Conservation (phyloP, 2,888 invertebrate species). For the Coelogynopora nodosa region DNA sequence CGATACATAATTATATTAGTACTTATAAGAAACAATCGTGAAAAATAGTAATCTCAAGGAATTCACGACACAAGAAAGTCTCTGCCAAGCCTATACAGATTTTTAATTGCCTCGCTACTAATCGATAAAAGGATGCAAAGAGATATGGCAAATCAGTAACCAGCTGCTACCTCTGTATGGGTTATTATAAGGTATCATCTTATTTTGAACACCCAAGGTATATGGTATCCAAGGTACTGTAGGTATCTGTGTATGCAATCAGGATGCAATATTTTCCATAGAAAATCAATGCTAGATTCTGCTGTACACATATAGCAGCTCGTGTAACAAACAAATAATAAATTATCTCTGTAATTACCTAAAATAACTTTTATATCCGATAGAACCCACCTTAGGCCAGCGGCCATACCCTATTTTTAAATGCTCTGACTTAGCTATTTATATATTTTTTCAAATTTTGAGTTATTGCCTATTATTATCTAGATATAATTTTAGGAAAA, state of each 20-base stretch:
- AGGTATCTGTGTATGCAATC: neutral
- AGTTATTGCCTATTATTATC: neutral
- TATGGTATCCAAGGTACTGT: neutral
- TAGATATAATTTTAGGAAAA: neutral
- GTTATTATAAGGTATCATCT: neutral
- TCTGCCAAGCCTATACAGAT: neutral
- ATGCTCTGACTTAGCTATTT: neutral
- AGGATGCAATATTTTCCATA: neutral
- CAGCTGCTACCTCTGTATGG: neutral
- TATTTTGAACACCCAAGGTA: neutral
- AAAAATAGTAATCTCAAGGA: neutral
- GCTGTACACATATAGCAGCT: neutral
- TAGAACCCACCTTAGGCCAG: neutral
- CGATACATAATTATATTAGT: neutral
- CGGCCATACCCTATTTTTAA: neutral
- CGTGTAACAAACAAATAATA: neutral
- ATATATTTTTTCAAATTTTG: neutral
- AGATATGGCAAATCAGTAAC: neutral
- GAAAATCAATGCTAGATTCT: neutral
- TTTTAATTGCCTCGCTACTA: neutral
- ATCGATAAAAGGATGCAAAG: neutral
- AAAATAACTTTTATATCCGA: neutral
- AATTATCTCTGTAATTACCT: neutral
- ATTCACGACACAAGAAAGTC: neutral
- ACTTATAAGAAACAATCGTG: neutral